These are phyloP conservation scores for Meloidogyne hapla DNA, from an alignment of 1,140 invertebrate species.

Conservation along the genomic window DNA sequence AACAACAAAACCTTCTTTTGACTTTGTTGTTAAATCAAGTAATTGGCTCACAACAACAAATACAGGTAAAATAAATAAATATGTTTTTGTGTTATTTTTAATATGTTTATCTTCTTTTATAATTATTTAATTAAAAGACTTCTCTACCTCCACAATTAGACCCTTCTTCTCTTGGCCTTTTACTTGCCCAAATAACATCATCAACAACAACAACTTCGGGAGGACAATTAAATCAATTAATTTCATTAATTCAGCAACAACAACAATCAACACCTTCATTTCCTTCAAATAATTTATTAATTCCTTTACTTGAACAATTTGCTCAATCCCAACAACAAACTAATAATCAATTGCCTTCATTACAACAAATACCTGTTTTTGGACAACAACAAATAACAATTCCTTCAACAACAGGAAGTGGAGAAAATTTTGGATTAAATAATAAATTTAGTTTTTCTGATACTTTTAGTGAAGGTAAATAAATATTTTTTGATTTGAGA, in stretches of 20 bases:
- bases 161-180: neutral
- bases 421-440: conserved; percentile 6
- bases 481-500: too few species aligned
- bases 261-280: neutral
- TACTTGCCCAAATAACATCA: neutral
- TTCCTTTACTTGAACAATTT: conserved; percentile 2
- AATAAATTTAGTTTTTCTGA: conserved; percentile 3
- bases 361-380: neutral
- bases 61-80: neutral
- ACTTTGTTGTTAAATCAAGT: neutral
- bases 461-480: neutral
- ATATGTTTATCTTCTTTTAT: neutral
- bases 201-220: neutral
- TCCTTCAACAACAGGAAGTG: neutral
- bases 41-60: neutral
- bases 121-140: neutral
- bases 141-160: neutral
- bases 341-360: conserved; percentile 3
- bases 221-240: conserved; percentile 1
- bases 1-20: neutral
- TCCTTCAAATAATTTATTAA: neutral
- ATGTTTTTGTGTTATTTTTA: neutral
- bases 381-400: neutral
- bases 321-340: neutral
- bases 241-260: conserved; percentile 1